Evolutionary conservation across 2,888 invertebrate species (phyloP), one percentile per base, ranked within the genome.

Genomic region (Oscheius sp.): DNA sequence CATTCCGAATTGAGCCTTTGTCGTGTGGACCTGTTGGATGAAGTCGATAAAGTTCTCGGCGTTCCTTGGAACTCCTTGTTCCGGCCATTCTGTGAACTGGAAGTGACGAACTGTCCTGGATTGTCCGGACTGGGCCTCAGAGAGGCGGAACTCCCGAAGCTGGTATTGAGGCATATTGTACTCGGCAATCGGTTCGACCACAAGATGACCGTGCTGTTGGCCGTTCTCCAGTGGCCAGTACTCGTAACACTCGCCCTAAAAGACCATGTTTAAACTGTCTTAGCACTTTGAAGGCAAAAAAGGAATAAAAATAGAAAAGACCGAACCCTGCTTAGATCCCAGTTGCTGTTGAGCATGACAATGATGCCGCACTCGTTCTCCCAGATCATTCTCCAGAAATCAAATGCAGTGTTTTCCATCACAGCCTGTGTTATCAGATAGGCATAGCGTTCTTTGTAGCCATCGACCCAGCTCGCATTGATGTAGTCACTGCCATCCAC

Each of bases 151-250:
- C 91, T 99, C 99, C 86, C 99, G 92, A 89, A 99, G 92, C 89
- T 98, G 96, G 90, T 99, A 99, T 90, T 96, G 96, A 47, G 97
- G 96, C 97, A 99, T 98, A 90, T 98, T 97, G 91, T 99, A 99
- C 90, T 99, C 99, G 5, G 98, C 96, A 88, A 98, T 97, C 11
- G 98, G 98, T 91, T 99, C 99, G 33, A 99, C 97, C 60, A 98
- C 97, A 90, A 96, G 96, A 90, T 95, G 96, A 90, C 96, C 96
- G 91, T 80, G 72, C 70, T 80, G 78, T 7, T 80, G 81, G 11
- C 78, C 82, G 29, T 37, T 58, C 90, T 98, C 98, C 86, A 95
- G 95, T 0, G 99, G 99, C 99, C 99, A 99, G 91, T 99, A 99
- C 90, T 97, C 97, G 90, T 95, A 96, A 90, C 98, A 98, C 91